These are phyloP conservation scores for Cantharis rustica DNA, from an alignment of 2,888 invertebrate genomes.

Conservation along the genomic window DNA sequence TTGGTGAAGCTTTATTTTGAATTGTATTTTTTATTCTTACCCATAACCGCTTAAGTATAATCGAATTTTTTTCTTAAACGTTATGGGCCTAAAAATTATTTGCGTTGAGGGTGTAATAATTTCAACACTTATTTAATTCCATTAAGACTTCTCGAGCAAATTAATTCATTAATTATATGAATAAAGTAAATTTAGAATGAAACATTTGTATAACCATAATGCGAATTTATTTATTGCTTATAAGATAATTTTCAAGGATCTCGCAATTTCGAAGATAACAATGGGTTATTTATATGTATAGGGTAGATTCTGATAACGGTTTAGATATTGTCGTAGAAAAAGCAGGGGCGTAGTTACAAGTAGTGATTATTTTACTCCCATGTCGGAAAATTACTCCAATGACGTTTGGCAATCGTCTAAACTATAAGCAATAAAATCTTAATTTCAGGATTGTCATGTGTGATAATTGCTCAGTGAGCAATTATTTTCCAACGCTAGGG, in stretches of 20 bases:
- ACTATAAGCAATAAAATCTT: too few relatives aligned
- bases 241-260: not conserved
- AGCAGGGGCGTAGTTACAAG: not conserved
- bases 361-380: too few relatives aligned
- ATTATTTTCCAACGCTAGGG: too few relatives aligned
- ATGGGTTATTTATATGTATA: not conserved
- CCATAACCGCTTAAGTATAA: not conserved
- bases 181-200: not conserved
- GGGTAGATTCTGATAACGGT: not conserved
- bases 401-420: too few relatives aligned
- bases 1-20: not conserved
- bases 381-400: too few relatives aligned
- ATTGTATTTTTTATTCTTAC: not conserved
- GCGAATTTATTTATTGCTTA: not conserved
- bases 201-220: not conserved
- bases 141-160: not conserved
- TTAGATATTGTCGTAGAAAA: not conserved
- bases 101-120: not conserved
- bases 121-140: not conserved
- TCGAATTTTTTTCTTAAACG: not conserved
- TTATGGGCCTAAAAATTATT: not conserved
- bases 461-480: too few relatives aligned
- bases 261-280: not conserved
- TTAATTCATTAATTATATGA: not conserved
- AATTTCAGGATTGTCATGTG: too few relatives aligned